Evolutionary conservation across 1,140 invertebrate species (phyloP), one percentile per base, ranked within the genome.

Genomic region (Manduca sexta): DNA sequence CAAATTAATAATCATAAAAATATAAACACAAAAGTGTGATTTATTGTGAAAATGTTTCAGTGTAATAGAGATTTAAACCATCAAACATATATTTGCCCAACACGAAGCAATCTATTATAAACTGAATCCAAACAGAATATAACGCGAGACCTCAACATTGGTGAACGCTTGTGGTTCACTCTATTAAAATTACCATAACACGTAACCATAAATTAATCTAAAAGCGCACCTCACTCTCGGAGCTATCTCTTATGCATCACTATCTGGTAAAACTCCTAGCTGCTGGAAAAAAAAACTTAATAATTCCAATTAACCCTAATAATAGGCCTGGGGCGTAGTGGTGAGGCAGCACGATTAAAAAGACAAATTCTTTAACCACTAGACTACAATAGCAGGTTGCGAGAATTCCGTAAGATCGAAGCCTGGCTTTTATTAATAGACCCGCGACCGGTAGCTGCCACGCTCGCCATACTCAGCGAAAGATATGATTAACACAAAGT

Each of bases 301-400:
- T 83, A 76, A 83, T 85, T 82, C 74, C 79, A 85, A 85, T 85
- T 83, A 85, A 79, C 74, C 75, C 69, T 84, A 84, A 84, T 84
- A 84, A 84, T 78, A 84, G 81, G 75, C 74, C 69, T 59, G 43
- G 58, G 63, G 67, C 63, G 73, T 54, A 73, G 46, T 72, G 60
- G 45, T 64, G 67, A 76, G 65, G 69, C 77, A 81, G 74, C 54
- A 66, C 72, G 72, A 82, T 83, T 84, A 84, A 83, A 84, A 83
- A 83, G 77, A 84, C 81, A 84, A 84, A 84, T 84, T 81, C 79
- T 57, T 80, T 75, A 71, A 82, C 69, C 74, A 71, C 72, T 69
- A 67, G 61, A 79, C 59, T 74, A 84, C 79, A 84, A 83, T 83
- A 73, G 78, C 70, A 67, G 77, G 74, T 74, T 81, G 69, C 56